phyloP scores from a whole-genome alignment of 2,113 vertebrate genomes.

The Python bivittatus region DNA sequence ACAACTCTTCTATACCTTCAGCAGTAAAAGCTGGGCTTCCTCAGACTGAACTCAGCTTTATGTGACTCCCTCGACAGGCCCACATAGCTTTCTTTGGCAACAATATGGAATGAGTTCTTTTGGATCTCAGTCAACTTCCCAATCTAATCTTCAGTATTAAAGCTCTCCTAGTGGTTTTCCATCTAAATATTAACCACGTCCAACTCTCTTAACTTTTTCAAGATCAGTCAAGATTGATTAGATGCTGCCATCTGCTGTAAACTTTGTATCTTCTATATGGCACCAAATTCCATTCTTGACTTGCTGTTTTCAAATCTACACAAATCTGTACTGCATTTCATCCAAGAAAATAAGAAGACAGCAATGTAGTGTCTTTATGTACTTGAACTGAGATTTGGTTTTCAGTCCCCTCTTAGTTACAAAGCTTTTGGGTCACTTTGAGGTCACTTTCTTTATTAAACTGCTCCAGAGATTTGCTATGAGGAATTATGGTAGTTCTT shows the following conservation, averaged over 20 bases:
- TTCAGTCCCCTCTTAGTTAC: background rate
- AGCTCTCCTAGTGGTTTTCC: background rate
- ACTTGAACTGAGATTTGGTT: background rate
- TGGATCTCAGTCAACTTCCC: background rate
- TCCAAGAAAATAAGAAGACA: background rate
- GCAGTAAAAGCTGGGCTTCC: background rate
- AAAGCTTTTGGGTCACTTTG: background rate
- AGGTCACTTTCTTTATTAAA: background rate
- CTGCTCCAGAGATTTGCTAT: background rate
- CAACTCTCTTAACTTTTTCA: background rate
- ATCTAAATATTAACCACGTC: background rate
- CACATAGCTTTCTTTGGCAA: background rate
- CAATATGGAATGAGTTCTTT: background rate
- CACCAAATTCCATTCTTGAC: background rate
- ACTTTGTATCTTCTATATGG: background rate
- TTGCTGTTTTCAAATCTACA: background rate
- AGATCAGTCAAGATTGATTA: background rate
- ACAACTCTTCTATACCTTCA: background rate
- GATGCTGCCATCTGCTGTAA: background rate
- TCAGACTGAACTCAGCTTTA: background rate
- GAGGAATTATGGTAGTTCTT: background rate
- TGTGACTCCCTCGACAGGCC: background rate
- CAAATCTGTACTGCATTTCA: background rate
- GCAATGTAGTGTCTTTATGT: background rate
- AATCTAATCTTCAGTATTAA: background rate